Percentiles rank a stretch among this genome's conserved stretches.
Evolutionary conservation across 2,888 invertebrate species (phyloP).

Genomic region (Yponomeuta cagnagella): DNA sequence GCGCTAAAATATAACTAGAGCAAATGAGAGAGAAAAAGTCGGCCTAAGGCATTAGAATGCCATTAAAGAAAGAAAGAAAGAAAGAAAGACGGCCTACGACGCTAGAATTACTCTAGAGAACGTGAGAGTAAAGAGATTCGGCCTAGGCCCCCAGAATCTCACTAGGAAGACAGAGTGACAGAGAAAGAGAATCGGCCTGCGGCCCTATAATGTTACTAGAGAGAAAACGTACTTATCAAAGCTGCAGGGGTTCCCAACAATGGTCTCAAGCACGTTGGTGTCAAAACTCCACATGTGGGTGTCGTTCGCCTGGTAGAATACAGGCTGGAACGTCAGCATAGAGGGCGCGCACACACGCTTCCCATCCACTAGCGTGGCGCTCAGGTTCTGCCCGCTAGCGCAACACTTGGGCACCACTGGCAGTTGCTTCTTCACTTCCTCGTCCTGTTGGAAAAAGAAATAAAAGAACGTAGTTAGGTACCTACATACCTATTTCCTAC

Average conservation of each 20-base stretch:
- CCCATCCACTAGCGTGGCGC: constrained; percentile 44
- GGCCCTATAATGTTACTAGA: no score
- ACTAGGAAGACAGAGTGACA: no score
- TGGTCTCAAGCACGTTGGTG: constrained; percentile 67
- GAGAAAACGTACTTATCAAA: constrained; percentile 61
- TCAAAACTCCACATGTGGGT: constrained; percentile 64
- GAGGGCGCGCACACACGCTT: constrained; percentile 50
- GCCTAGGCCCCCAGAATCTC: no score
- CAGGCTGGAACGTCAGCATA: constrained; percentile 64
- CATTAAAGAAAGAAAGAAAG: no score
- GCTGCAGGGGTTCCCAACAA: constrained; percentile 74
- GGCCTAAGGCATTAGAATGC: no score
- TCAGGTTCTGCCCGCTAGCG: constrained; percentile 65
- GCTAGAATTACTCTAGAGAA: no score
- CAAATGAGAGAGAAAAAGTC: no score
- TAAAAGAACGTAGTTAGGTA: neutral
- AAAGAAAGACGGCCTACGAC: no score
- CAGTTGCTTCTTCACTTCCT: constrained; percentile 52
- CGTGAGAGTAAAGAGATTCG: no score
- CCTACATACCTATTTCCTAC: no score
- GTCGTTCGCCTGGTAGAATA: constrained; percentile 69
- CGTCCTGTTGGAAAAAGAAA: constrained; percentile 35
- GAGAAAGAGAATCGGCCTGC: no score
- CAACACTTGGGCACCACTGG: constrained; percentile 73
- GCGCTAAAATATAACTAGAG: no score